Evolutionary conservation across 1,140 invertebrate genomes (phyloP).

Genomic region (Dufourea novaeangliae): DNA sequence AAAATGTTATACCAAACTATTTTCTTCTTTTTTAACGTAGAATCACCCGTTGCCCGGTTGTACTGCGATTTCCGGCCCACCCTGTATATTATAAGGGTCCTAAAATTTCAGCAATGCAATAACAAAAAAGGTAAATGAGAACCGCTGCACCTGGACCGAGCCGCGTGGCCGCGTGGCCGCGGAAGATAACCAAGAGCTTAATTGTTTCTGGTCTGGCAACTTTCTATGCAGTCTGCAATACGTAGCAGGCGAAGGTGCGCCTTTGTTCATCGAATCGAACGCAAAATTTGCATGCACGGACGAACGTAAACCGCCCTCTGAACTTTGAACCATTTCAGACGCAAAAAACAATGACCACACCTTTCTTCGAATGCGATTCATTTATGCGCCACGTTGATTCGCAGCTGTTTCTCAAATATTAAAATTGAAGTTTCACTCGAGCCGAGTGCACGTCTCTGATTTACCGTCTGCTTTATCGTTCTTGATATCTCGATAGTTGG

Average conservation of each 20-base stretch:
- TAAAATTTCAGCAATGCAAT: neutral
- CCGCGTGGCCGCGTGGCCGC: constrained; percentile 68
- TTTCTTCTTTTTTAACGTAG: too few species aligned
- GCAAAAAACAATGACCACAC: constrained; percentile 35
- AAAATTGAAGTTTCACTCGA: constrained; percentile 11
- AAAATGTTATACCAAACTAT: too few species aligned
- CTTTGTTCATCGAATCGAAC: constrained; percentile 66
- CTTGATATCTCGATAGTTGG: neutral
- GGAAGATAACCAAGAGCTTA: constrained; percentile 75
- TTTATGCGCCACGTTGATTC: constrained; percentile 12
- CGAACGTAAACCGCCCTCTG: constrained; percentile 49
- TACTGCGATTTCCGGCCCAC: too few species aligned
- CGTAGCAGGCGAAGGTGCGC: constrained; percentile 58
- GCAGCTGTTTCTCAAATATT: neutral
- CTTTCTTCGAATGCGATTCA: constrained; percentile 51
- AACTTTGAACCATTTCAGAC: constrained; percentile 53
- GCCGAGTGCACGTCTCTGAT: neutral
- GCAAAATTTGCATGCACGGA: constrained; percentile 63
- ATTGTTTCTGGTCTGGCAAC: constrained; percentile 79
- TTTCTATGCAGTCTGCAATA: constrained; percentile 72
- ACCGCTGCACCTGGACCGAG: constrained; percentile 55
- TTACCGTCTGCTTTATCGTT: constrained; percentile 24
- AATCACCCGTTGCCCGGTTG: too few species aligned
- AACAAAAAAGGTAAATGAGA: constrained; percentile 47
- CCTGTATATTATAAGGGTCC: neutral